Conservation (phyloP, 1,140 invertebrate species). For the Patella vulgata region DNA sequence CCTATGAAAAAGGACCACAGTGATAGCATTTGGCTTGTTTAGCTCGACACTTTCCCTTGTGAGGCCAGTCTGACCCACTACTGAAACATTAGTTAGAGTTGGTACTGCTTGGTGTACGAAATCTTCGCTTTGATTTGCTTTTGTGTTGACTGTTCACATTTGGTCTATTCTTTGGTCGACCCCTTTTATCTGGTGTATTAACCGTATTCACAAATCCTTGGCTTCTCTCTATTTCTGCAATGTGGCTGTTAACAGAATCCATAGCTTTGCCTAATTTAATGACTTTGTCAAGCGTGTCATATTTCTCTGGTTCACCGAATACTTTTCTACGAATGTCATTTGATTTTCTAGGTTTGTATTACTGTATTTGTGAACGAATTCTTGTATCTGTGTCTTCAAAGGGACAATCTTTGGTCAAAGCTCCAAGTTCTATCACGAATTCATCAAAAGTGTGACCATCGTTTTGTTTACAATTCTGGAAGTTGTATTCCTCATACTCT, state of each 20-base stretch:
- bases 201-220: too few species aligned
- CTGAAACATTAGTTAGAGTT: too few species aligned
- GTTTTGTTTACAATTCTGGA: conserved; percentile 24
- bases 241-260: too few species aligned
- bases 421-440: conserved; percentile 23
- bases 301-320: conserved; percentile 22
- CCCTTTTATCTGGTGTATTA: too few species aligned
- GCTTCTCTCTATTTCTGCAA: too few species aligned
- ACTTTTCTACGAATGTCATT: conserved; percentile 17
- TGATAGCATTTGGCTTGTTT: background rate
- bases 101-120: too few species aligned
- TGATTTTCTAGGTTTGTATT: conserved; percentile 24
- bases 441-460: conserved; percentile 20
- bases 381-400: conserved; percentile 19
- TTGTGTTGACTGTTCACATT: too few species aligned
- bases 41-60: background rate
- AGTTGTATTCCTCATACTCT: conserved; percentile 22
- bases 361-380: conserved; percentile 35
- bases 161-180: too few species aligned
- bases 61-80: too few species aligned
- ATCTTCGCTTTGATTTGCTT: too few species aligned
- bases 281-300: too few species aligned
- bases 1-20: background rate
- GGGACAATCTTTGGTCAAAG: conserved; percentile 21
- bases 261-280: too few species aligned